These are phyloP conservation scores for Heliconius charithonia DNA, from an alignment of 2,888 invertebrate species.

Conservation along the genomic window DNA sequence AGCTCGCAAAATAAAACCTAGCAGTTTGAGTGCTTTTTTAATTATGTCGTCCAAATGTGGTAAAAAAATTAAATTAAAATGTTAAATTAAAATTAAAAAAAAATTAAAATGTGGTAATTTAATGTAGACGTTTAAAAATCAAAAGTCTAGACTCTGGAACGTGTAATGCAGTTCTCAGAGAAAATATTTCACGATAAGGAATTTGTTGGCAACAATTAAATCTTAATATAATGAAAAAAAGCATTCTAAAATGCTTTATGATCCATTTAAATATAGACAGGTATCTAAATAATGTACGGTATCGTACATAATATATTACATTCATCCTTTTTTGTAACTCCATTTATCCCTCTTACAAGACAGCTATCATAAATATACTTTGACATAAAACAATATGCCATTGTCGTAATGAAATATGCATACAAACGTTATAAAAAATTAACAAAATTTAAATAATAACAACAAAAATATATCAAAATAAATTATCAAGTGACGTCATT, in stretches of 20 bases:
- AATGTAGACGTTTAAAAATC: too few relatives aligned
- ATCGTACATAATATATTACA: neutral
- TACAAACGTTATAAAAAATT: neutral
- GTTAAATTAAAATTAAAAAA: too few relatives aligned
- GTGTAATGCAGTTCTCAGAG: too few relatives aligned
- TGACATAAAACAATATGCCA: slow-evolving; percentile 11
- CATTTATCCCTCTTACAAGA: neutral
- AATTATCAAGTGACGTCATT: slow-evolving; percentile 23
- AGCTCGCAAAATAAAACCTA: too few relatives aligned
- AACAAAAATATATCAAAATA: neutral
- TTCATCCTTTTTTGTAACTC: neutral
- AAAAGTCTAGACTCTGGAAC: too few relatives aligned
- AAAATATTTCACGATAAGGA: too few relatives aligned
- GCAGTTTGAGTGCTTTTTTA: too few relatives aligned
- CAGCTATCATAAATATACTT: neutral
- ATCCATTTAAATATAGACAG: neutral
- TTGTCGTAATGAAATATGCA: neutral
- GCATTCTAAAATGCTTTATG: neutral
- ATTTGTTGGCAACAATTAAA: neutral
- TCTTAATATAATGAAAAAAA: neutral
- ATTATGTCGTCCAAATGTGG: too few relatives aligned
- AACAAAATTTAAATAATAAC: slow-evolving; percentile 6
- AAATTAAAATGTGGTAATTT: too few relatives aligned
- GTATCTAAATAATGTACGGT: neutral
- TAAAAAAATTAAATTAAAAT: too few relatives aligned